phyloP scores from a whole-genome alignment of 2,797 vertebrate genomes.

The Propithecus deckenii region DNA sequence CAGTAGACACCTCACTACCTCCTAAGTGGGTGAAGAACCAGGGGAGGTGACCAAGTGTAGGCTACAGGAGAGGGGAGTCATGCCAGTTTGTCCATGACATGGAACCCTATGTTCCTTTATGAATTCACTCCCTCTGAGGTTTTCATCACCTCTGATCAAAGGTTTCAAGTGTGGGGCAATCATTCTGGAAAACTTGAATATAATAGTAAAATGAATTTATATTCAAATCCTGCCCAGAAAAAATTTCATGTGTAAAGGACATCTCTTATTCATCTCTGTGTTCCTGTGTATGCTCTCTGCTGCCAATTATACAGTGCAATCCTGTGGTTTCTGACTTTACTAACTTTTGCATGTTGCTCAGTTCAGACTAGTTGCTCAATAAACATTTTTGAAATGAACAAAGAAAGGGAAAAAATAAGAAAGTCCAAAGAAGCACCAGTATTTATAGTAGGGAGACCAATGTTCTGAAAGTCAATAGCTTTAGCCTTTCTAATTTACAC shows the following conservation, averaged over 20 bases:
- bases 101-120: neutral
- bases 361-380: neutral
- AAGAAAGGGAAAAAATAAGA: neutral
- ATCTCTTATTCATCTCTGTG: neutral
- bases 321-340: neutral
- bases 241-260: neutral
- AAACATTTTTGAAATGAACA: conserved; percentile 15
- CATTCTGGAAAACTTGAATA: neutral
- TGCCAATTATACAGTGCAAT: neutral
- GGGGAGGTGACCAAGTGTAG: neutral
- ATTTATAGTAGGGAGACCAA: neutral
- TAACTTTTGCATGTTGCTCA: neutral
- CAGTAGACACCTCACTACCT: neutral
- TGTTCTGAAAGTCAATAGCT: neutral
- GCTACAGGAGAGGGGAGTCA: neutral
- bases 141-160: neutral
- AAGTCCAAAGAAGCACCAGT: neutral
- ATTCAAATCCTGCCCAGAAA: neutral
- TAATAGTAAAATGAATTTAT: neutral
- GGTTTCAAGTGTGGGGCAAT: neutral
- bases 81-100: neutral
- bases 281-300: neutral
- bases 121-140: neutral
- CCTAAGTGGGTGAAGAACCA: neutral
- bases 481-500: conserved; percentile 17